Conservation (phyloP, 2,113 vertebrate species). For the Gallinago paraguaiae region DNA sequence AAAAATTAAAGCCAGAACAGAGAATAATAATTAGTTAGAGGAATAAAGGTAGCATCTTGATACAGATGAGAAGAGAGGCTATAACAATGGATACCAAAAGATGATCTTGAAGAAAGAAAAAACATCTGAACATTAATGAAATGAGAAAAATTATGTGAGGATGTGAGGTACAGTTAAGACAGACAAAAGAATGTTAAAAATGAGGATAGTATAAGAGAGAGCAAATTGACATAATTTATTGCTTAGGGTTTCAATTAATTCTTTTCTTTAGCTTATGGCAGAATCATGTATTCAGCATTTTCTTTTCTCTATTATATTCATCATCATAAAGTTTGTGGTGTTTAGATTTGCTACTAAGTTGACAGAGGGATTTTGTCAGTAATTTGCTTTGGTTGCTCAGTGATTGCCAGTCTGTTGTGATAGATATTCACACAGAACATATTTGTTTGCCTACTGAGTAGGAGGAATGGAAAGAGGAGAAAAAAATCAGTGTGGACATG, state of each 20-base stretch:
- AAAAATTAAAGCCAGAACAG: neutral
- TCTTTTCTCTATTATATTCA: neutral
- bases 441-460: constrained; percentile 43
- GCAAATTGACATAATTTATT: neutral
- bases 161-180: neutral
- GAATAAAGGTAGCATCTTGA: neutral
- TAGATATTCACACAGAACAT: constrained; percentile 46
- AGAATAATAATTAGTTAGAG: neutral
- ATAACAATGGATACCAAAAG: neutral
- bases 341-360: neutral
- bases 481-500: neutral
- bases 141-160: neutral
- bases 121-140: neutral
- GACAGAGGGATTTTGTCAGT: constrained; percentile 59
- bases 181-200: neutral
- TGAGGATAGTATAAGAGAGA: neutral
- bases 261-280: neutral
- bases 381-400: constrained; percentile 59
- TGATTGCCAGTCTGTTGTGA: constrained; percentile 45
- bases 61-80: neutral
- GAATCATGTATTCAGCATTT: neutral
- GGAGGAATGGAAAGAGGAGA: constrained; percentile 33
- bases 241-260: neutral
- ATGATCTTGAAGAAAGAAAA: neutral
- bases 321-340: neutral